These are phyloP conservation scores for Apodemus agrarius DNA, from an alignment of 2,797 vertebrate genomes.

Conservation along the genomic window DNA sequence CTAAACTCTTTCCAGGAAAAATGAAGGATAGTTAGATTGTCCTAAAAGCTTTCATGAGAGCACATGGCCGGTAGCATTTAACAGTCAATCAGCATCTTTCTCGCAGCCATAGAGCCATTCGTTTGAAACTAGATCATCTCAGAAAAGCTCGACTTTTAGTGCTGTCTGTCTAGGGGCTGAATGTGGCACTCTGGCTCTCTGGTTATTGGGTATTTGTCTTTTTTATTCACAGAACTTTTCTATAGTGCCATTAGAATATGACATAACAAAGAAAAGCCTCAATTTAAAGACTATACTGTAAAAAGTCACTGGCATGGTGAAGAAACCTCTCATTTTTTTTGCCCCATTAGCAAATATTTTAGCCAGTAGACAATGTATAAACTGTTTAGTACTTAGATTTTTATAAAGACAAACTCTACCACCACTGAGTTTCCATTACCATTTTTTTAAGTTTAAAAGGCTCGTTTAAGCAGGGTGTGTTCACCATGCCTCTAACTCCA, in stretches of 20 bases:
- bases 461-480: neutral
- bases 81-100: neutral
- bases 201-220: neutral
- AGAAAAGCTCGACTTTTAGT: neutral
- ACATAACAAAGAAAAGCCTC: slow-evolving; percentile 1
- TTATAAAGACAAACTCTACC: slow-evolving; percentile 7
- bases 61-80: neutral
- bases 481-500: neutral
- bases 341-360: slow-evolving; percentile 31
- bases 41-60: neutral
- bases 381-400: neutral
- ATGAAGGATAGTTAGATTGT: neutral
- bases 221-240: neutral
- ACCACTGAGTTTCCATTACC: neutral
- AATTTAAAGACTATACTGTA: slow-evolving; percentile 30
- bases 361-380: neutral
- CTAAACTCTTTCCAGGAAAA: neutral
- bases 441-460: slow-evolving; percentile 17
- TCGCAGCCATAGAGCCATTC: neutral
- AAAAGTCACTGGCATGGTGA: slow-evolving; percentile 42
- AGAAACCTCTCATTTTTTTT: slow-evolving; percentile 19
- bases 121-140: slow-evolving; percentile 22
- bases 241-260: neutral
- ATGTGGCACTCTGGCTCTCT: neutral
- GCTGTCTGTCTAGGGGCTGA: neutral